These are phyloP conservation scores for Autographa gamma DNA, from an alignment of 2,888 invertebrate species.

Conservation along the genomic window DNA sequence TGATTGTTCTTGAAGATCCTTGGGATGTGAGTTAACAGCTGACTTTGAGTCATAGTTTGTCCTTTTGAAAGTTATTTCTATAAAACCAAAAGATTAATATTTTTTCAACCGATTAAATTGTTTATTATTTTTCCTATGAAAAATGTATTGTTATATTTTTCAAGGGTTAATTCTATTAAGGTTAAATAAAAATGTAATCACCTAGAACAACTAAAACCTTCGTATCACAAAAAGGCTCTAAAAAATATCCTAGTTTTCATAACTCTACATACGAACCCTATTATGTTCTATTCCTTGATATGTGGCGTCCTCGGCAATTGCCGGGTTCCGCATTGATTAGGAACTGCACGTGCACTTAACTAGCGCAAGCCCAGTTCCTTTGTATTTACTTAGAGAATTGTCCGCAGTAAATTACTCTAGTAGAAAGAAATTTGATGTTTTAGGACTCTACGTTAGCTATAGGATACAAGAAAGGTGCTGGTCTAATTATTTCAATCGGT, in stretches of 20 bases:
- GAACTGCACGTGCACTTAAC: slow-evolving; percentile 35
- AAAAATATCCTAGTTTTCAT: not conserved
- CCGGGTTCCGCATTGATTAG: slow-evolving; percentile 39
- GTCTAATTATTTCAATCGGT: too few relatives aligned
- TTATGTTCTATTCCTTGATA: slow-evolving; percentile 14
- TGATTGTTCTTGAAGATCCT: slow-evolving; percentile 13
- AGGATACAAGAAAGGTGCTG: too few relatives aligned
- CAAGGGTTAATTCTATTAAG: too few relatives aligned
- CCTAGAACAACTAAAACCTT: too few relatives aligned
- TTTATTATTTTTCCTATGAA: not conserved
- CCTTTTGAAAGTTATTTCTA: slow-evolving; percentile 12
- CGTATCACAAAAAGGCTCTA: too few relatives aligned
- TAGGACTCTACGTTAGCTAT: not conserved
- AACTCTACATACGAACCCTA: not conserved
- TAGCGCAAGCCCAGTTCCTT: not conserved
- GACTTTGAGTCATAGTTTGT: slow-evolving; percentile 39
- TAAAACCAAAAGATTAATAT: not conserved
- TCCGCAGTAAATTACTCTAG: too few relatives aligned
- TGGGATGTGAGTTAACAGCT: slow-evolving; percentile 9
- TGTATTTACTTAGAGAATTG: slow-evolving; percentile 19
- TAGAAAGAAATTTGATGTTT: not conserved
- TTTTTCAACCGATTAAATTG: too few relatives aligned
- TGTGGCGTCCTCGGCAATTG: slow-evolving; percentile 35
- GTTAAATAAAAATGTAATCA: too few relatives aligned
- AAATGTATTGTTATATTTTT: not conserved